Conservation (phyloP, 2,888 invertebrate species). For the Lasioglossum marginatum region DNA sequence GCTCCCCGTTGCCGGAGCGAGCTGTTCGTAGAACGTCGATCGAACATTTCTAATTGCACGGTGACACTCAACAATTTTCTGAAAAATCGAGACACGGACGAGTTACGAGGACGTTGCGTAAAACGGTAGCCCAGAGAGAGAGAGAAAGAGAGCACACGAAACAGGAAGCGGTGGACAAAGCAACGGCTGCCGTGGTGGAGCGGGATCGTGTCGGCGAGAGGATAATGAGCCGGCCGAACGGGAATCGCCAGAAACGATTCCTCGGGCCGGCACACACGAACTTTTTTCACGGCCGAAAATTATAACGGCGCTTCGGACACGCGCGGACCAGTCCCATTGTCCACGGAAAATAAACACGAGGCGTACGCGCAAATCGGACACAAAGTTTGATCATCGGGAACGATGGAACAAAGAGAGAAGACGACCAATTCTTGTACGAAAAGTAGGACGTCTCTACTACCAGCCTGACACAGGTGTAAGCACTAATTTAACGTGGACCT, state of each 20-base stretch:
- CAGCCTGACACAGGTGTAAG: neutral
- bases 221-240: slow-evolving; percentile 38
- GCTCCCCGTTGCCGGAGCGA: neutral
- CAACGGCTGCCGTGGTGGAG: slow-evolving; percentile 9
- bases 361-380: neutral
- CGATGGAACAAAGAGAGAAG: neutral
- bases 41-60: neutral
- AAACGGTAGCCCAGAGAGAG: neutral
- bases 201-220: slow-evolving; percentile 33
- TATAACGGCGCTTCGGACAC: slow-evolving; percentile 57
- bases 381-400: neutral
- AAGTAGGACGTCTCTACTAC: neutral
- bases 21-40: neutral
- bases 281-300: slow-evolving; percentile 64
- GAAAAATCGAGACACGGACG: neutral
- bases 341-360: slow-evolving; percentile 30
- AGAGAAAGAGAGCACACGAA: slow-evolving; percentile 5
- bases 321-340: slow-evolving; percentile 53
- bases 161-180: slow-evolving; percentile 52
- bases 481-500: neutral
- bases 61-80: neutral
- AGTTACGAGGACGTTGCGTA: slow-evolving; percentile 4
- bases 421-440: neutral
- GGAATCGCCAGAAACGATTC: slow-evolving; percentile 33
- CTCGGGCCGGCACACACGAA: slow-evolving; percentile 44